A percentile compares a stretch with the other conserved stretches of the same genome.
These are phyloP conservation scores for Erythrolamprus reginae DNA, from an alignment of 2,113 vertebrate genomes.

Conservation along the genomic window DNA sequence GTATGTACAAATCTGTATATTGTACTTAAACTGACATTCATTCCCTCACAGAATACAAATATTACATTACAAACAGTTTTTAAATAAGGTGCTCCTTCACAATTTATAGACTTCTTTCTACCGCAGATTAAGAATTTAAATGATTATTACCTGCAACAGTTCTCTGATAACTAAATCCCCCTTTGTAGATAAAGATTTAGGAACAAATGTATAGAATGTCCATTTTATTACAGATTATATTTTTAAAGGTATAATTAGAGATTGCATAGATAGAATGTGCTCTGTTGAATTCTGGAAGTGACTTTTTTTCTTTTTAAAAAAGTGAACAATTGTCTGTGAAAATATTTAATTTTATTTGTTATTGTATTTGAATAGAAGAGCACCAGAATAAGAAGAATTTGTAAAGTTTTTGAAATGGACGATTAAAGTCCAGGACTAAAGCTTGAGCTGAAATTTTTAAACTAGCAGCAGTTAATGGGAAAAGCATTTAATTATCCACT, in stretches of 20 bases:
- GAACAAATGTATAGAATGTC: constrained; percentile 42
- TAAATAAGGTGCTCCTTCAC: constrained; percentile 25
- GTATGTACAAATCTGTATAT: constrained; percentile 30
- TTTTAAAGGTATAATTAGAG: constrained; percentile 22
- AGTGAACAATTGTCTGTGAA: constrained; percentile 13
- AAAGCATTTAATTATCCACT: background rate
- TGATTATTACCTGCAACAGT: constrained; percentile 34
- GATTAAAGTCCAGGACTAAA: constrained; percentile 26
- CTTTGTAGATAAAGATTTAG: constrained; percentile 18
- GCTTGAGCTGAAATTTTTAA: constrained; percentile 2
- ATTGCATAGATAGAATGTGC: constrained; percentile 65
- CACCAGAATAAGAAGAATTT: constrained; percentile 28
- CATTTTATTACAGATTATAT: constrained; percentile 40
- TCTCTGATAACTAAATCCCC: constrained; percentile 25
- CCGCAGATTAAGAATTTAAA: constrained; percentile 43
- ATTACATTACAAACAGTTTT: constrained; percentile 21
- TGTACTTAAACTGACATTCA: constrained; percentile 47
- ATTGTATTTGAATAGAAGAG: constrained; percentile 40
- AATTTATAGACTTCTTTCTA: constrained; percentile 20
- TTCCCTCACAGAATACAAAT: constrained; percentile 18
- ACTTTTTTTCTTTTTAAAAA: constrained; percentile 15
- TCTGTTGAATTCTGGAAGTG: constrained; percentile 29
- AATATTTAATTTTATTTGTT: constrained; percentile 37
- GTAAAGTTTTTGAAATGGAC: constrained; percentile 13
- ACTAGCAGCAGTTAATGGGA: constrained; percentile 13